Evolutionary conservation across 2,888 invertebrate genomes (phyloP).

Genomic region (Gisinianus flammeolus): DNA sequence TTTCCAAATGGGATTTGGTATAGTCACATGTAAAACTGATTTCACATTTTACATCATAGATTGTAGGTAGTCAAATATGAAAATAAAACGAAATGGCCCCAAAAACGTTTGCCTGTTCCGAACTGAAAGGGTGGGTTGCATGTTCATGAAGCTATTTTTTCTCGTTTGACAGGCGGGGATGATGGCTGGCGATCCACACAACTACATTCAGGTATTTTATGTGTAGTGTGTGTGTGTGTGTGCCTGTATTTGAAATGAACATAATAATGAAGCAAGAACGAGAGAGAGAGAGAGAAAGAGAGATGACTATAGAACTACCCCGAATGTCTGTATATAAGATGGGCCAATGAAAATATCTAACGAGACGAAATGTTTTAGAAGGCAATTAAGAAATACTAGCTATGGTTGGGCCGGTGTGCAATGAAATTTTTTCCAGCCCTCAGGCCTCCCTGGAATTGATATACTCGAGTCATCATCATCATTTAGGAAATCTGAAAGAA

Average conservation of each 20-base stretch:
- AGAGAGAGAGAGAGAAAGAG: constrained; percentile 11
- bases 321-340: background rate
- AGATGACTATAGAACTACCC: constrained; percentile 11
- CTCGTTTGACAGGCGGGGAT: constrained; percentile 32
- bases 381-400: constrained; percentile 52
- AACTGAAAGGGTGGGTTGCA: background rate
- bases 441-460: constrained; percentile 47
- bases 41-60: too few species aligned
- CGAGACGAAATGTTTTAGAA: constrained; percentile 47
- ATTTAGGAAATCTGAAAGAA: constrained; percentile 40
- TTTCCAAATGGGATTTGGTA: too few species aligned
- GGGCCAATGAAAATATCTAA: constrained; percentile 52
- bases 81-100: background rate
- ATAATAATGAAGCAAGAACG: constrained; percentile 5
- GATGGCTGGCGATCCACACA: constrained; percentile 15
- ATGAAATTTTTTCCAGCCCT: background rate
- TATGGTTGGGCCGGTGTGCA: constrained; percentile 33
- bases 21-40: too few species aligned
- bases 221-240: background rate
- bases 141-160: constrained; percentile 38
- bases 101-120: background rate
- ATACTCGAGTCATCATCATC: constrained; percentile 56
- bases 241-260: background rate
- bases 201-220: constrained; percentile 16
- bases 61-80: too few species aligned